These are phyloP conservation scores for Archaeoteleia sp. DNA, from an alignment of 2,888 invertebrate genomes.

Conservation along the genomic window DNA sequence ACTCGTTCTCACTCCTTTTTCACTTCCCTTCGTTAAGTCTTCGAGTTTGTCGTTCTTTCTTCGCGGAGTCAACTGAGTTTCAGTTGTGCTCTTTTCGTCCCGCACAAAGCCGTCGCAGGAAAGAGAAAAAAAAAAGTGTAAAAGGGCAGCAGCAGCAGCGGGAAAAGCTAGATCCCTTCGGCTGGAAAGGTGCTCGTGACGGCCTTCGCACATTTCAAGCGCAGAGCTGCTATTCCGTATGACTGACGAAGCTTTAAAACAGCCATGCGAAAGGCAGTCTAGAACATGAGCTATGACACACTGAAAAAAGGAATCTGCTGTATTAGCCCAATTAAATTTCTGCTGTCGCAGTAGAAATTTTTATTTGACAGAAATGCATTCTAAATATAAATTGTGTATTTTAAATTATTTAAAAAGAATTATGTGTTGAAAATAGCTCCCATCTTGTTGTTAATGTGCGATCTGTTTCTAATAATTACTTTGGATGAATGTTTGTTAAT, in stretches of 20 bases:
- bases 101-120: conserved; percentile 43
- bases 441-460: too few relatives aligned
- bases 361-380: too few relatives aligned
- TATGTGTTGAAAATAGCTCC: too few relatives aligned
- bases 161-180: conserved; percentile 26
- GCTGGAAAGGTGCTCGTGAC: conserved; percentile 30
- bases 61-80: conserved; percentile 48
- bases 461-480: too few relatives aligned
- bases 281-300: conserved; percentile 16
- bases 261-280: conserved; percentile 12
- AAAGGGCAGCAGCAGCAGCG: conserved; percentile 18
- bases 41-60: conserved; percentile 56
- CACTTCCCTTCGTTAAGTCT: conserved; percentile 55
- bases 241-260: conserved; percentile 18
- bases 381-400: too few relatives aligned
- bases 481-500: too few relatives aligned
- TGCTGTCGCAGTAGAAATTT: too few relatives aligned
- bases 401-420: too few relatives aligned
- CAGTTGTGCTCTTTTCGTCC: conserved; percentile 32
- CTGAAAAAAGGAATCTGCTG: not conserved
- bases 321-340: not conserved
- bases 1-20: conserved; percentile 37
- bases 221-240: conserved; percentile 19
- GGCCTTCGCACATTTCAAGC: conserved; percentile 27
- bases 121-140: conserved; percentile 36